Base-by-base conservation (phyloP, 2,797 vertebrate species). In the Oceanodroma leucorhoa region DNA sequence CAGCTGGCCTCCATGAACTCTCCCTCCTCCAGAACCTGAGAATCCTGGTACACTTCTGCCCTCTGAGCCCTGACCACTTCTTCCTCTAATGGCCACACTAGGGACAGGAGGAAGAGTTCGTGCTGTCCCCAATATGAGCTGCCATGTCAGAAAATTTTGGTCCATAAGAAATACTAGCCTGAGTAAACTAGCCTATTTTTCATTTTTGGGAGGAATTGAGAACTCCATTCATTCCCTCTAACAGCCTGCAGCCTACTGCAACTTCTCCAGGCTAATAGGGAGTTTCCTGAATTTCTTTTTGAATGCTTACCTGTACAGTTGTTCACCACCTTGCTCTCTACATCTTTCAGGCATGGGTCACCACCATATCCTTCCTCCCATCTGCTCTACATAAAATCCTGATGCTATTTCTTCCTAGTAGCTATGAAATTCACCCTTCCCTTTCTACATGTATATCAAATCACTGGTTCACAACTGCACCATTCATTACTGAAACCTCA, bases 41-140 rank as follows among this genome's bases (percentile, higher is more conserved):
- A 46, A 2, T n/a, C 34, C 23, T 23, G 5, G 2, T 7, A 11
- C 1, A 1, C 5, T 62, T 64, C 40, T 7, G 15, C 15, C 3
- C 13, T 38, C 32, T 55, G 22, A 57, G 58, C 40, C 41, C 34
- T 36, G 29, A 55, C 11, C 20, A 26, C 18, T 9, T 34, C 26
- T 34, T 60, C 36, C 18, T 54, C 54, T 67, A n/a, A 77, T 4
- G 9, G 34, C 18, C 24, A 29, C 19, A 5, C 3, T 32, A 24
- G 38, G 15, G 7, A 34, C 8, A 48, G 13, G 8, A 48, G 14
- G 2, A 65, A 32, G 32, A 27, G 5, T 22, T 76, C 17, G 32
- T 13, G 12, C 32, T 32, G 6, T 29, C 11, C 40, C 5, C 0
- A 0, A 6, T 16, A 38, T 0, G 1, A 71, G 30, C 58, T 57